Base-by-base conservation (phyloP, 1,140 invertebrate genomes). In the Apis florea region DNA sequence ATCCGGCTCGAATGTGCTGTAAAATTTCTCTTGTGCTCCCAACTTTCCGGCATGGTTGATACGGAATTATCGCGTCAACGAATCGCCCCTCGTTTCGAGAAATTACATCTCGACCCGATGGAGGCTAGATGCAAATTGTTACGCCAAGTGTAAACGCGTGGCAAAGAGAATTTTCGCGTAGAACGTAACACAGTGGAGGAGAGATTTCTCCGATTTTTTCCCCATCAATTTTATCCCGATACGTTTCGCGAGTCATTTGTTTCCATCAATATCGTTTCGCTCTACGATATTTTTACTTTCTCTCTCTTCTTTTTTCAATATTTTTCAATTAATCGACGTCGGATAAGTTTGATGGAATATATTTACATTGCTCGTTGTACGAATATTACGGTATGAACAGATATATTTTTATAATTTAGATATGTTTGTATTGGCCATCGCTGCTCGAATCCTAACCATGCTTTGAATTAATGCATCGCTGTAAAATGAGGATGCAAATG, bases 91-190 rank as follows among this genome's bases (percentile, higher is more conserved):
- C 11, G 21, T 59, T n/a, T n/a, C n/a, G 9, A 21, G 0, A 15
- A 72, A 79, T 72, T 54, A 54, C 51, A 54, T 51, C 6, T 31
- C 47, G 26, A 59, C 40, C 24, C 24, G 47, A 61, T 40, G 6
- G 51, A n/a, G 26, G 9, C 47, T 63, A 58, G 67, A 79, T 70
- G 31, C 4, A 71, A 79, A 71, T 68, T 63, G 72, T 54, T 47
- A 54, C 54, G 31, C 31, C n/a, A 31, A 64, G n/a, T 47, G 59
- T 54, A 70, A 67, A 58, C 59, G 17, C 58, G 49, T 54, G n/a
- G n/a, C 77, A 24, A 72, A 79, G 15, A 47, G 59, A 53, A 79
- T 64, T 72, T 72, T 79, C 58, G 5, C 58, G 31, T n/a, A 40
- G 2, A 49, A 51, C 13, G 67, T 69, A 79, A 79, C 51, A 24